Conservation (phyloP, 2,888 invertebrate species). For the Tenthredo notha region DNA sequence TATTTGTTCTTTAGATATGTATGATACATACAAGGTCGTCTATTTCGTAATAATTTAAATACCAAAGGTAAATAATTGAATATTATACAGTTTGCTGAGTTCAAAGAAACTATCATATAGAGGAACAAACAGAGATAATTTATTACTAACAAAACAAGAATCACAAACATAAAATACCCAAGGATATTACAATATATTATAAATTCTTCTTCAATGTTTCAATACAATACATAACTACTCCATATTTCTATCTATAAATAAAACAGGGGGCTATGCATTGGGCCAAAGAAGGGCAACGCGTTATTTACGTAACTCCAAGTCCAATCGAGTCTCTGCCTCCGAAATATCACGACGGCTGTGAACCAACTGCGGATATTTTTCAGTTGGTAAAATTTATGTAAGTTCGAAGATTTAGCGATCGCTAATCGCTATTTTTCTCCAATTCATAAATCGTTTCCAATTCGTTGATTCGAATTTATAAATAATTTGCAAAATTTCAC, state of each 20-base stretch:
- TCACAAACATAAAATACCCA: background rate
- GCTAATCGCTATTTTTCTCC: background rate
- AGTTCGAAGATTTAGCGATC: slow-evolving; percentile 54
- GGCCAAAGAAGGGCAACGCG: slow-evolving; percentile 72
- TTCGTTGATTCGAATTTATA: background rate
- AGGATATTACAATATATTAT: background rate
- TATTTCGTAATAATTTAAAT: slow-evolving; percentile 16
- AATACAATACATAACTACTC: background rate
- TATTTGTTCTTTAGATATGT: slow-evolving; percentile 8
- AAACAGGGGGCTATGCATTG: slow-evolving; percentile 72
- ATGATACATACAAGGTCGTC: slow-evolving; percentile 1
- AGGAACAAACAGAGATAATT: slow-evolving; percentile 14
- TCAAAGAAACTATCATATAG: background rate
- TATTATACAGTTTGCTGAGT: background rate
- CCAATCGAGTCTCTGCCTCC: slow-evolving; percentile 69
- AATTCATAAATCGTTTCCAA: background rate
- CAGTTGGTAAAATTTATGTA: slow-evolving; percentile 74
- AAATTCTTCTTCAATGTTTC: background rate
- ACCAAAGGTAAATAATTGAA: slow-evolving; percentile 10
- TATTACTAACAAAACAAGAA: slow-evolving; percentile 1
- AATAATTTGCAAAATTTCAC: background rate
- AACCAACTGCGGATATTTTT: slow-evolving; percentile 67
- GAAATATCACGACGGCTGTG: slow-evolving; percentile 70
- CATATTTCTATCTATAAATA: background rate
- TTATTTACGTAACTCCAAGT: slow-evolving; percentile 70